phyloP scores from a whole-genome alignment of 1,140 invertebrate genomes.

The Drosophila nigrodunni region DNA sequence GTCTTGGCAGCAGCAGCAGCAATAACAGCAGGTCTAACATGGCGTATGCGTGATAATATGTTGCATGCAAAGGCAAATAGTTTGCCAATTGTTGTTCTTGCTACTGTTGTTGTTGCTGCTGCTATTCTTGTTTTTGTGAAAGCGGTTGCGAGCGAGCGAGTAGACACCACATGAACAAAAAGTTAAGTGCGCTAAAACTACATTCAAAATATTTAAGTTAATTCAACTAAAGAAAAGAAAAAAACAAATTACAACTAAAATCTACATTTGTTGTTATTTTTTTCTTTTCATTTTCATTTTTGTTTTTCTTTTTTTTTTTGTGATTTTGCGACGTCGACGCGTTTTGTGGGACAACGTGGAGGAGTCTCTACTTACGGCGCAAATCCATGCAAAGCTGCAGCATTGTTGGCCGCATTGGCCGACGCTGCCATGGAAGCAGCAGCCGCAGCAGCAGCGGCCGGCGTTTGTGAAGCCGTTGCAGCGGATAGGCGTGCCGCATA shows the following conservation, averaged over 20 bases:
- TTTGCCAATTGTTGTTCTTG: slow-evolving; percentile 15
- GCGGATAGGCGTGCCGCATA: slow-evolving; percentile 86
- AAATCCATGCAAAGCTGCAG: slow-evolving; percentile 91
- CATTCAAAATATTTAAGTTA: slow-evolving; percentile 54
- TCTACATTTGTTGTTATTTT: slow-evolving; percentile 31
- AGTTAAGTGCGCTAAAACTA: slow-evolving; percentile 64
- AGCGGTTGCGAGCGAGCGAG: slow-evolving; percentile 35
- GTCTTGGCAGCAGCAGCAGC: slow-evolving; percentile 7
- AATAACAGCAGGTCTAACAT: slow-evolving; percentile 20
- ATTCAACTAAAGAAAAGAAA: slow-evolving; percentile 38
- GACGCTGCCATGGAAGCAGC: slow-evolving; percentile 87
- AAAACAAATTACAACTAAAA: slow-evolving; percentile 52
- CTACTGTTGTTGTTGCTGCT: background rate
- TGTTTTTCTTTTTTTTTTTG: slow-evolving; percentile 6
- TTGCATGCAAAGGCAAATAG: slow-evolving; percentile 42
- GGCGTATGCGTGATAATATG: slow-evolving; percentile 46
- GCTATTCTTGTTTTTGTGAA: slow-evolving; percentile 12
- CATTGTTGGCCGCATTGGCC: slow-evolving; percentile 89
- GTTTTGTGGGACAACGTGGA: slow-evolving; percentile 50
- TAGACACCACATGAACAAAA: slow-evolving; percentile 54
- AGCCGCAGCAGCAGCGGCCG: slow-evolving; percentile 86
- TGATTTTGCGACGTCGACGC: slow-evolving; percentile 51
- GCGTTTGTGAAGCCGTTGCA: slow-evolving; percentile 86
- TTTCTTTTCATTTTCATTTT: slow-evolving; percentile 12
- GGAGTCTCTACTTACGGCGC: slow-evolving; percentile 90